Conservation (phyloP, 1,140 invertebrate species). For the Sarcophaga peregrina region DNA sequence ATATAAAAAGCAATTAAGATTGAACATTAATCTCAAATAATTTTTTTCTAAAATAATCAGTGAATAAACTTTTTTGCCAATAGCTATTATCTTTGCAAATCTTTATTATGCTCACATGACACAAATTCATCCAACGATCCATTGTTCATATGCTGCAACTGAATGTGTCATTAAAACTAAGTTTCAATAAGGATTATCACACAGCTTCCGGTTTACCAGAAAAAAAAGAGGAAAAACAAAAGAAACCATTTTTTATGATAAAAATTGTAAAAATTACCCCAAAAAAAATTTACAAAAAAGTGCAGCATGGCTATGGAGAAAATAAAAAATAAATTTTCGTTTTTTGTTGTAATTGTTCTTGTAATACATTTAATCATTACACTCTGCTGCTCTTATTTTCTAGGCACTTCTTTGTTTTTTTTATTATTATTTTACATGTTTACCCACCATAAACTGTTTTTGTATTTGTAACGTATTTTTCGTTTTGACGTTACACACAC, state of each 20-base stretch:
- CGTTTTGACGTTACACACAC: not conserved
- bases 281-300: not conserved
- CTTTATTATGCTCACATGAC: constrained; percentile 20
- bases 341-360: not conserved
- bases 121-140: not conserved
- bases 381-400: not conserved
- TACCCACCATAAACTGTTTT: constrained; percentile 30
- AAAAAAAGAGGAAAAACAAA: not conserved
- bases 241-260: constrained; percentile 22
- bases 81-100: not conserved
- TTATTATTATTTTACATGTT: constrained; percentile 31
- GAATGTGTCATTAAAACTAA: constrained; percentile 26
- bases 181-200: constrained; percentile 15
- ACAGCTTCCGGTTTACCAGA: constrained; percentile 33
- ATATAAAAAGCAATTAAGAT: too few species aligned
- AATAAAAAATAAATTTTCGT: constrained; percentile 15
- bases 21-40: too few species aligned
- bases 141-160: not conserved
- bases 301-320: not conserved
- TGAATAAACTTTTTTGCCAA: too few species aligned
- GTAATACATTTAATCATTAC: constrained; percentile 22
- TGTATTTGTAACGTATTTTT: constrained; percentile 33
- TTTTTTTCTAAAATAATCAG: too few species aligned
- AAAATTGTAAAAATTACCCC: constrained; percentile 23
- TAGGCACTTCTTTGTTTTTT: not conserved